phyloP scores from a whole-genome alignment of 92 coral and sea anemone species.

The Epizoanthus rinbou region DNA sequence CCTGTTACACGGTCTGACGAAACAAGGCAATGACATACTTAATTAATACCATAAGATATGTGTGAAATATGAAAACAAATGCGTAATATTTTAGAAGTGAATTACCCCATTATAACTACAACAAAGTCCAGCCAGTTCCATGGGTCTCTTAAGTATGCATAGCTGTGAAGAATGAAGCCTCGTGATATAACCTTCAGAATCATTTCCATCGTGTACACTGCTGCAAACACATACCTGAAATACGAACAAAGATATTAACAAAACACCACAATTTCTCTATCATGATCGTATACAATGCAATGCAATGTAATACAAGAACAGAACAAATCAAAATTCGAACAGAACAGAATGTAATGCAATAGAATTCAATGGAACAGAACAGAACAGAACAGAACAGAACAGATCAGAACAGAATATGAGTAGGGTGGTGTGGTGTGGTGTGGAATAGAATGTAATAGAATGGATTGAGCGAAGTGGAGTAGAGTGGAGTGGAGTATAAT shows the following conservation, averaged over 20 bases:
- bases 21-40: too few relatives aligned
- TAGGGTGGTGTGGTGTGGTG: too few relatives aligned
- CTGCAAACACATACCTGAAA: conserved; percentile 82
- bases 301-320: background rate
- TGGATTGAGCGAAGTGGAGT: too few relatives aligned
- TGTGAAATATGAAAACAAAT: background rate
- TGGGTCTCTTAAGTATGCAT: conserved; percentile 90
- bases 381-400: background rate
- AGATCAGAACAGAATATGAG: background rate
- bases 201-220: conserved; percentile 89
- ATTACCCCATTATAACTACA: conserved; percentile 89
- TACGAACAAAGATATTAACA: background rate
- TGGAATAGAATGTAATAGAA: too few relatives aligned
- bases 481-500: background rate
- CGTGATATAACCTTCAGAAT: conserved; percentile 81
- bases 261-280: background rate
- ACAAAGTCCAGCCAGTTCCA: conserved; percentile 95
- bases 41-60: too few relatives aligned
- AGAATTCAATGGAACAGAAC: background rate
- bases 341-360: background rate
- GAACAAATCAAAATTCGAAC: background rate
- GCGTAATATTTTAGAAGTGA: background rate
- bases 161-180: conserved; percentile 80
- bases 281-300: background rate
- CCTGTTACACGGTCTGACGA: too few relatives aligned